Evolutionary conservation across 1,140 invertebrate genomes (phyloP), one percentile per base, ranked within the genome.

Genomic region (Atopsyche davidsoni): DNA sequence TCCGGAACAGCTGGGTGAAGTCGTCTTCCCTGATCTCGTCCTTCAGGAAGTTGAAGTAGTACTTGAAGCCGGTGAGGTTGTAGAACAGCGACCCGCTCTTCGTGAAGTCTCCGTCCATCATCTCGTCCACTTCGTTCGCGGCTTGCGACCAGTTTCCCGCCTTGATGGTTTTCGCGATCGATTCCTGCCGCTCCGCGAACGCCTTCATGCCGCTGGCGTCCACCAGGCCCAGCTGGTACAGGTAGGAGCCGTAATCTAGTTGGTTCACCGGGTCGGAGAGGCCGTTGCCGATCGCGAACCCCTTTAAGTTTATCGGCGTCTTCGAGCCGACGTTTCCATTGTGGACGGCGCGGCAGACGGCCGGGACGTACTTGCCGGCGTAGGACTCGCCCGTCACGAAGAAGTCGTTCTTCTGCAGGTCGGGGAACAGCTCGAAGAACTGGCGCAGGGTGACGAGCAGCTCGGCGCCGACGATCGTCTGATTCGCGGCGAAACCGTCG

Each of bases 361-460:
- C 81, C n/a, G 89, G 88, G 0, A 90, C 81, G 73, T 91, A 91
- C 63, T 86, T 86, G 2, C 89, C 89, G 9, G 78, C 90, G 68
- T 93, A 94, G 10, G 89, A 92, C 70, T 94, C 89, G 1, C 90
- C 91, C 2, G 85, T 85, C 0, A 92, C 78, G 69, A 79, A 90
- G 58, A 90, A 88, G 24, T 81, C 78, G 51, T 80, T 83, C 0
- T 62, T 55, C 55, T 75, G 76, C 4, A 81, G 61, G 57, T 86
- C 78, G 2, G 81, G 79, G 58, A 89, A 90, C 1, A 90, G 60
- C 46, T 79, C 67, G 60, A 88, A 88, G 57, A 89, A 85, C 60
- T 90, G 86, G 21, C 70, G 65, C 1, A 89, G 54, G 2, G 81
- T 80, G 24, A 72, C 72, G 53, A 85, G 79, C 0, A 88, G 55